phyloP scores from a whole-genome alignment of 1,140 invertebrate species.

The Cheumatopsyche charites region DNA sequence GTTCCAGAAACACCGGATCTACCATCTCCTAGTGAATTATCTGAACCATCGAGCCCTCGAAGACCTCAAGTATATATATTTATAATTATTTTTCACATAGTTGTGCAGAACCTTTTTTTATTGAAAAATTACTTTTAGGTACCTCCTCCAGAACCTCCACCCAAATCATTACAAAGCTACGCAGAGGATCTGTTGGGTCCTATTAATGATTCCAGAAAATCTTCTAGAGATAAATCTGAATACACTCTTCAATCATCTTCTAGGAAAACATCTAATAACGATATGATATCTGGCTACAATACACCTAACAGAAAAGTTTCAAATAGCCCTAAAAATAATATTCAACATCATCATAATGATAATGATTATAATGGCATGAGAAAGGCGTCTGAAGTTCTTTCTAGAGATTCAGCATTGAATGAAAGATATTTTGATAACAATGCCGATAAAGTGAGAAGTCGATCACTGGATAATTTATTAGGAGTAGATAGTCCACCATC shows the following conservation, averaged over 20 bases:
- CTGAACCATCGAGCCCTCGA: slow-evolving; percentile 38
- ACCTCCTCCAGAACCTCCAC: slow-evolving; percentile 61
- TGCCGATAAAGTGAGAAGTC: slow-evolving; percentile 76
- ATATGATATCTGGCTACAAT: slow-evolving; percentile 46
- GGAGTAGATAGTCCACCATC: slow-evolving; percentile 59
- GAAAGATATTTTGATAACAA: slow-evolving; percentile 84
- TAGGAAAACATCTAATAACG: slow-evolving; percentile 48
- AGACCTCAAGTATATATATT: slow-evolving; percentile 53
- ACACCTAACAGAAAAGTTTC: slow-evolving; percentile 45
- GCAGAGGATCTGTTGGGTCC: slow-evolving; percentile 47
- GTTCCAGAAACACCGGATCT: slow-evolving; percentile 28
- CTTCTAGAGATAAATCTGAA: slow-evolving; percentile 52
- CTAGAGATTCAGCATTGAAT: slow-evolving; percentile 83
- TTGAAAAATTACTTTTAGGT: slow-evolving; percentile 52
- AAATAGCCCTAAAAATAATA: slow-evolving; percentile 44
- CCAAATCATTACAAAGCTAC: slow-evolving; percentile 46
- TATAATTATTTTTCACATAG: background rate
- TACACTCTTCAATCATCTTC: slow-evolving; percentile 47
- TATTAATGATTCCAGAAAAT: slow-evolving; percentile 52
- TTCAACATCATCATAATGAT: slow-evolving; percentile 41
- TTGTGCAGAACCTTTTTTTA: slow-evolving; percentile 14
- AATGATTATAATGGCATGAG: slow-evolving; percentile 60
- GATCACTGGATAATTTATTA: slow-evolving; percentile 82
- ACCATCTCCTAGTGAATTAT: slow-evolving; percentile 36
- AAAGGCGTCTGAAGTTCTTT: slow-evolving; percentile 78